Evolutionary conservation across 2,888 invertebrate genomes (phyloP).

Genomic region (Pristionchus maxplancki): DNA sequence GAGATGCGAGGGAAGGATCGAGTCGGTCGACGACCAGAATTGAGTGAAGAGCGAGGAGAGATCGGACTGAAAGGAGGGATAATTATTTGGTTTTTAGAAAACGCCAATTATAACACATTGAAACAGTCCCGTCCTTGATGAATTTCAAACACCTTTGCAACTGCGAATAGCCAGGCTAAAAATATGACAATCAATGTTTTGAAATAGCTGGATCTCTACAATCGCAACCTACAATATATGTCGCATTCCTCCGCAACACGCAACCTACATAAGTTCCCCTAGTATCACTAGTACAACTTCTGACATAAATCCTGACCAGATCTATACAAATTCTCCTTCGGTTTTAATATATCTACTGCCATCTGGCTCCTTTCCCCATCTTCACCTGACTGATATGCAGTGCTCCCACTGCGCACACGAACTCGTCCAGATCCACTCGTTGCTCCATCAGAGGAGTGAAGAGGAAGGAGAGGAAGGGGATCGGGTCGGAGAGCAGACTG

Average conservation of each 20-base stretch:
- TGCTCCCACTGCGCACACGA: not conserved
- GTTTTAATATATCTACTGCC: too few relatives aligned
- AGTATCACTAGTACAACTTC: too few relatives aligned
- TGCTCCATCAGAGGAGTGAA: constrained; percentile 49
- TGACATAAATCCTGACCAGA: too few relatives aligned
- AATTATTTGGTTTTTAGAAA: not conserved
- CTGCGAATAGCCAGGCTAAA: not conserved
- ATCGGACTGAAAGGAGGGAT: constrained; percentile 5
- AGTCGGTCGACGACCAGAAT: constrained; percentile 16
- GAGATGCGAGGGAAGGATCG: not conserved
- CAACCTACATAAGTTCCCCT: too few relatives aligned
- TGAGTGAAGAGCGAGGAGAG: constrained; percentile 19
- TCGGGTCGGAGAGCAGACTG: constrained; percentile 2
- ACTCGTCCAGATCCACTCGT: constrained; percentile 48
- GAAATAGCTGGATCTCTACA: too few relatives aligned
- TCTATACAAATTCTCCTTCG: too few relatives aligned
- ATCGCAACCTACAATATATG: too few relatives aligned
- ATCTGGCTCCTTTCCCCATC: too few relatives aligned
- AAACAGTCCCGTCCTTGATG: not conserved
- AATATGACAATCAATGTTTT: too few relatives aligned
- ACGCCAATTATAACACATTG: too few relatives aligned
- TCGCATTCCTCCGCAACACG: too few relatives aligned
- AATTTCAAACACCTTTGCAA: not conserved
- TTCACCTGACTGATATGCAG: constrained; percentile 33
- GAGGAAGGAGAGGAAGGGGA: constrained; percentile 44